Percentiles rank a stretch among this genome's conserved stretches.
These are phyloP conservation scores for Melanotaenia parkinsoni DNA, from an alignment of 2,797 vertebrate species.

Conservation along the genomic window DNA sequence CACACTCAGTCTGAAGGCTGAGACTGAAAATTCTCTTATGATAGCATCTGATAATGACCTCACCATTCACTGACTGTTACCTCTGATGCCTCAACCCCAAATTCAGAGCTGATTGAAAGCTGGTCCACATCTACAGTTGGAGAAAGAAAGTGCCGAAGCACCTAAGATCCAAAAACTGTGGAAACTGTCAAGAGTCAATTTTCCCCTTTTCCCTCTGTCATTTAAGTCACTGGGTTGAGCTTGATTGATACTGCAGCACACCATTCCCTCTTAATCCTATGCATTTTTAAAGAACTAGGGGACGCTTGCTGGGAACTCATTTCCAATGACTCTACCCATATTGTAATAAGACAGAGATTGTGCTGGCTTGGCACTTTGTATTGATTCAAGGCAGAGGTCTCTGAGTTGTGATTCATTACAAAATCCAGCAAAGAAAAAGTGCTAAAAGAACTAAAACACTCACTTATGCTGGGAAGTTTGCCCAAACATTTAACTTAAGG, in stretches of 20 bases:
- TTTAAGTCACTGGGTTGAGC: conserved; percentile 75
- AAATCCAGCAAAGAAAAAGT: conserved; percentile 69
- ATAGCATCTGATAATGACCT: conserved; percentile 42
- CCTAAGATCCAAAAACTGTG: conserved; percentile 40
- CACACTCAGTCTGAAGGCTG: conserved; percentile 35
- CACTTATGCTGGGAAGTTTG: conserved; percentile 33
- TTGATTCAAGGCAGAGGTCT: conserved; percentile 72
- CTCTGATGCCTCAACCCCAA: conserved; percentile 13
- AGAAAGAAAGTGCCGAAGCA: conserved; percentile 36
- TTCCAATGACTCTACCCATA: conserved; percentile 74
- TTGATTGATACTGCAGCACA: conserved; percentile 75
- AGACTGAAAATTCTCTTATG: conserved; percentile 35
- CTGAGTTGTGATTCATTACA: conserved; percentile 79
- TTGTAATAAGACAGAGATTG: conserved; percentile 80
- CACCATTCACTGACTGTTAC: conserved; percentile 33
- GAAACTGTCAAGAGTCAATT: conserved; percentile 71
- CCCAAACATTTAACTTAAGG: conserved; percentile 16
- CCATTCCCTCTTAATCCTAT: conserved; percentile 80
- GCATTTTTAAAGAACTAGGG: conserved; percentile 83
- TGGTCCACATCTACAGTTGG: neutral
- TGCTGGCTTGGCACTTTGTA: conserved; percentile 73
- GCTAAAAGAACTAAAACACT: conserved; percentile 39
- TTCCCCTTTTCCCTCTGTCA: conserved; percentile 58
- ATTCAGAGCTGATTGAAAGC: conserved; percentile 1
- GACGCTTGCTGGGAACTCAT: conserved; percentile 75